Evolutionary conservation across 2,888 invertebrate genomes (phyloP).

Genomic region (Megamerina dolium): DNA sequence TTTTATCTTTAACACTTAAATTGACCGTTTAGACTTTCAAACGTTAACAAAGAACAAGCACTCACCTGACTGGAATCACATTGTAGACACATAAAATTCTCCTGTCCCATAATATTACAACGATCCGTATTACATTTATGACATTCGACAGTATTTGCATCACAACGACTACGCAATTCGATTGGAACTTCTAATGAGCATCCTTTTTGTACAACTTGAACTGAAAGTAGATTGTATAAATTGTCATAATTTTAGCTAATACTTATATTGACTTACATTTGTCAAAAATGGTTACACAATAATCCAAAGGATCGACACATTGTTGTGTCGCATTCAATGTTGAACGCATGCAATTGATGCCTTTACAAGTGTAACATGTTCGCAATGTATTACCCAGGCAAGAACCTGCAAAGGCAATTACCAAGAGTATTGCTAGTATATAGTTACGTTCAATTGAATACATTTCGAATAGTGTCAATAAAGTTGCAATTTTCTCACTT

Average conservation of each 20-base stretch:
- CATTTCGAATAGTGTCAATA: no score
- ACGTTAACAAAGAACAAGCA: no score
- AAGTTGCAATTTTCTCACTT: no score
- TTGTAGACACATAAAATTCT: conserved; percentile 33
- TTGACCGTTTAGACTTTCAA: no score
- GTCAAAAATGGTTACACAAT: conserved; percentile 41
- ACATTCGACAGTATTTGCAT: conserved; percentile 25
- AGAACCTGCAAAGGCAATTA: neutral
- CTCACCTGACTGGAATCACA: conserved; percentile 36
- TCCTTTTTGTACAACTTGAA: conserved; percentile 33
- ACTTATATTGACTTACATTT: conserved; percentile 27
- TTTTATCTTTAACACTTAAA: no score
- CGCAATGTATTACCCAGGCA: conserved; percentile 26
- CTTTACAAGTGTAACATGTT: conserved; percentile 37
- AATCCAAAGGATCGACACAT: conserved; percentile 38
- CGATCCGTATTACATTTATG: conserved; percentile 39
- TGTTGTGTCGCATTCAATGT: conserved; percentile 22
- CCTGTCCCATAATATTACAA: conserved; percentile 40
- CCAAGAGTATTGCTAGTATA: neutral
- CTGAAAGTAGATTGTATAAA: conserved; percentile 4
- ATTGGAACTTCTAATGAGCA: conserved; percentile 37
- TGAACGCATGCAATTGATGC: conserved; percentile 38
- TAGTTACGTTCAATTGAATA: no score
- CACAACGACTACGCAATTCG: conserved; percentile 31
- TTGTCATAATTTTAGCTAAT: neutral